These are phyloP conservation scores for Andinoacara biseriatus DNA, from an alignment of 2,113 vertebrate species.

Conservation along the genomic window DNA sequence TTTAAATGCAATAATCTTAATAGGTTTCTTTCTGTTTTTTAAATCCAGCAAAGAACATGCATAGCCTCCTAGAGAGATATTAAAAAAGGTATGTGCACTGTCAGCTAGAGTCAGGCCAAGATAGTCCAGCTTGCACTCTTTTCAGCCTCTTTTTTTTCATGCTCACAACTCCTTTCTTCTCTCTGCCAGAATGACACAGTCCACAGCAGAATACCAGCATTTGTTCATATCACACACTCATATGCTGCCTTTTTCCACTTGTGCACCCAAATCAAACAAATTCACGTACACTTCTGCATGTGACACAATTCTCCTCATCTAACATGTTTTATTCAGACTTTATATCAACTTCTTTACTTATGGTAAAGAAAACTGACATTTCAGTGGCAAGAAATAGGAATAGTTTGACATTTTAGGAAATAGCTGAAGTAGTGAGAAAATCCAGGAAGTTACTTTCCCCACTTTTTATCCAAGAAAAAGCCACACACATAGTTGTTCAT, in stretches of 20 bases:
- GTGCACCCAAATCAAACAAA: slow-evolving; percentile 7
- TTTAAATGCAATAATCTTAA: not conserved
- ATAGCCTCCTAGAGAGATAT: slow-evolving; percentile 38
- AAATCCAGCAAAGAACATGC: slow-evolving; percentile 33
- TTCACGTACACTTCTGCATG: slow-evolving; percentile 6
- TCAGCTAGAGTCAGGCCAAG: slow-evolving; percentile 24
- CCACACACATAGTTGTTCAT: too few relatives aligned
- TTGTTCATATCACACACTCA: slow-evolving; percentile 24
- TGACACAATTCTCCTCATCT: slow-evolving; percentile 3
- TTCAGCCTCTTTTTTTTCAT: not conserved
- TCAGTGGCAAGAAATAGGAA: not conserved
- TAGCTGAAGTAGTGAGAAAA: too few relatives aligned
- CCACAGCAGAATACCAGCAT: slow-evolving; percentile 9
- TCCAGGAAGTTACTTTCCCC: too few relatives aligned
- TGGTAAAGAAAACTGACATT: not conserved
- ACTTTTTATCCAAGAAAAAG: too few relatives aligned
- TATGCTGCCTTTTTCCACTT: not conserved
- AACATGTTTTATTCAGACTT: slow-evolving; percentile 3
- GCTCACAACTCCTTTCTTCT: not conserved
- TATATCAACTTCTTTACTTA: not conserved
- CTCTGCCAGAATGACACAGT: not conserved
- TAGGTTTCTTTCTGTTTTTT: slow-evolving; percentile 43
- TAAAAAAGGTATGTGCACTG: slow-evolving; percentile 52
- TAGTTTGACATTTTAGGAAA: too few relatives aligned
- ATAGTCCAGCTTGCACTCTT: slow-evolving; percentile 4